Percentiles rank a stretch among this genome's conserved stretches.
These are phyloP conservation scores for Athene cunicularia DNA, from an alignment of 2,113 vertebrate genomes.

Conservation along the genomic window DNA sequence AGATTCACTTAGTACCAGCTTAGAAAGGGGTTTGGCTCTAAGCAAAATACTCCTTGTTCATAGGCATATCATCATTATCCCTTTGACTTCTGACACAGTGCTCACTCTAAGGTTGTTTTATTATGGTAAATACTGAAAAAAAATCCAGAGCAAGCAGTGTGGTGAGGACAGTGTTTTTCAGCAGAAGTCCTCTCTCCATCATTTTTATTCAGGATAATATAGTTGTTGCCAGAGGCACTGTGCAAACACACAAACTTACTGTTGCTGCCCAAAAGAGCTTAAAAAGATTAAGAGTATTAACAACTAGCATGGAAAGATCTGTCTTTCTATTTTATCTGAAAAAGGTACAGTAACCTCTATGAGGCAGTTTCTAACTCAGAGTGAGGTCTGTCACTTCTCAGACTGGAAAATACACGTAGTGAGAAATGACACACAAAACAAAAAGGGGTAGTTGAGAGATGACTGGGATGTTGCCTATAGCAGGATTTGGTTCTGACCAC, in stretches of 20 bases:
- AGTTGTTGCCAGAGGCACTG: conserved; percentile 13
- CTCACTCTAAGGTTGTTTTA: not conserved
- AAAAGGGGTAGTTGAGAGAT: not conserved
- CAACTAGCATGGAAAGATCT: not conserved
- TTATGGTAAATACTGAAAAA: conserved; percentile 21
- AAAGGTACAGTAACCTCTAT: not conserved
- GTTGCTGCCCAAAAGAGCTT: not conserved
- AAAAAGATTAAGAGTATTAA: not conserved
- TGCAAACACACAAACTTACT: not conserved
- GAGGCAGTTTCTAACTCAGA: not conserved
- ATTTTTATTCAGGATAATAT: conserved; percentile 19
- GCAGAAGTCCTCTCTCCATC: not conserved
- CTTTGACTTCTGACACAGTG: conserved; percentile 28
- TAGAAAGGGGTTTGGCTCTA: not conserved
- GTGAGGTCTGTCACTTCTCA: not conserved
- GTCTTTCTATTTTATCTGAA: not conserved
- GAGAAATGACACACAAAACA: not conserved
- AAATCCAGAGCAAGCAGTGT: not conserved
- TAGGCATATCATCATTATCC: not conserved
- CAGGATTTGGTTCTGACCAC: not conserved
- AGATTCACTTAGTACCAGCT: not conserved
- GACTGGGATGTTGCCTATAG: not conserved
- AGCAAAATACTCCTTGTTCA: not conserved
- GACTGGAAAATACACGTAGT: not conserved
- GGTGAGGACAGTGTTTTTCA: not conserved